Base-by-base conservation (phyloP, 2,888 invertebrate genomes). In the Latheticus oryzae region DNA sequence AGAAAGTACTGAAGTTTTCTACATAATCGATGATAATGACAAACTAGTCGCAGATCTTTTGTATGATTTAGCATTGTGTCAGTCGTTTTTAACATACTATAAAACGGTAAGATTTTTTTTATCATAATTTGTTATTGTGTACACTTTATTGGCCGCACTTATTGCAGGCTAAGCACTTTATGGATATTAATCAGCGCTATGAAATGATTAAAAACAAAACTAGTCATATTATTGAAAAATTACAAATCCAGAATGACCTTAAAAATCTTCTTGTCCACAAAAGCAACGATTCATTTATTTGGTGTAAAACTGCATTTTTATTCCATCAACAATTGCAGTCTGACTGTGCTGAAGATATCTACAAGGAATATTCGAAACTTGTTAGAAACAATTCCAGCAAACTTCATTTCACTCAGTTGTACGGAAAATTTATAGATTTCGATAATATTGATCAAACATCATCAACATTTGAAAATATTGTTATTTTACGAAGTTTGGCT, bases 11-110 rank as follows among this genome's bases (percentile, higher is more conserved):
- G 58, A 55, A 30, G 45, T 67, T 33, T 43, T 69, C 53, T 54
- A 62, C 15, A 63, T 58, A 50, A 64, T 64, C 32, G 74, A 65
- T 28, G 68, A 76, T 19, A 63, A 75, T 26, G 69, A 73, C 48
- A 67, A 74, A 21, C 64, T 76, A 56, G 55, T 79, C 42, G 60
- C 72, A 5, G 71, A 75, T 54, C 58, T 80, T 19, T 62, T 80
- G 19, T 73, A 80, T 59, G 75, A 74, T 52, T 64, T 77, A 21
- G 68, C 76, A 24, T 50, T 80, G 3, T 73, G 76, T 8, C 66
- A 76, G 38, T 70, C 75, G 45, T 78, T 80, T 58, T 63, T 71
- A 5, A 65, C 70, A 24, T 73, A 80, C 66, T 82, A 79, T 68
- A 78, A 76, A 73, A 79, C 76, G 52, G 79, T 81, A 11, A 11